Percentiles rank a stretch among this genome's conserved stretches.
Evolutionary conservation across 2,888 invertebrate species (phyloP).

Genomic region (Platycnemis pennipes): DNA sequence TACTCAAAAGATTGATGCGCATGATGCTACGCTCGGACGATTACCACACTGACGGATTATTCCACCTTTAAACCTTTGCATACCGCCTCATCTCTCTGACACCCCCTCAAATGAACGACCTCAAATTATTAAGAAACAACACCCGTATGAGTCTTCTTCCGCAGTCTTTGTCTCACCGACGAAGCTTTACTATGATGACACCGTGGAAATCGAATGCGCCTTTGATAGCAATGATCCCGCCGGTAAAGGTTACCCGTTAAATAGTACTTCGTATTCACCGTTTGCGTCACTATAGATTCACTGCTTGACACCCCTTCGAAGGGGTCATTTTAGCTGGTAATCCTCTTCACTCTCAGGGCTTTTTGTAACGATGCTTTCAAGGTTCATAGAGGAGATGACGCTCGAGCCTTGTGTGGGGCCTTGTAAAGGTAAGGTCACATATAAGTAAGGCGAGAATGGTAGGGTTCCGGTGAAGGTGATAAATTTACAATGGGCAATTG

Average conservation of each 20-base stretch:
- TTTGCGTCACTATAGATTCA: background rate
- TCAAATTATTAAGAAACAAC: background rate
- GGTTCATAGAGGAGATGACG: background rate
- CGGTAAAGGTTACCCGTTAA: slow-evolving; percentile 5
- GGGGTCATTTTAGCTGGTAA: background rate
- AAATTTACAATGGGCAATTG: background rate
- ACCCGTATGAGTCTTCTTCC: background rate
- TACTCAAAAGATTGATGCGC: background rate
- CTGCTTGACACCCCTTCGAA: background rate
- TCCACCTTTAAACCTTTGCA: background rate
- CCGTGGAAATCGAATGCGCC: background rate
- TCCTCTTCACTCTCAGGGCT: background rate
- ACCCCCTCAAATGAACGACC: background rate
- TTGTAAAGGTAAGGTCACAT: background rate
- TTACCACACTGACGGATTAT: background rate
- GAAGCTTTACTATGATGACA: background rate
- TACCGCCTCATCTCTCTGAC: background rate
- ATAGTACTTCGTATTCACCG: background rate
- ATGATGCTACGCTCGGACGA: background rate
- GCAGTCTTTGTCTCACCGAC: slow-evolving; percentile 9
- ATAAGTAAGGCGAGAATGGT: background rate
- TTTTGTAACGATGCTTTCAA: background rate
- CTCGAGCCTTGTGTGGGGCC: background rate
- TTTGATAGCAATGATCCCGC: slow-evolving; percentile 1
- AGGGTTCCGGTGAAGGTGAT: background rate